Evolutionary conservation across 2,888 invertebrate genomes (phyloP).

Genomic region (Catocala nupta): DNA sequence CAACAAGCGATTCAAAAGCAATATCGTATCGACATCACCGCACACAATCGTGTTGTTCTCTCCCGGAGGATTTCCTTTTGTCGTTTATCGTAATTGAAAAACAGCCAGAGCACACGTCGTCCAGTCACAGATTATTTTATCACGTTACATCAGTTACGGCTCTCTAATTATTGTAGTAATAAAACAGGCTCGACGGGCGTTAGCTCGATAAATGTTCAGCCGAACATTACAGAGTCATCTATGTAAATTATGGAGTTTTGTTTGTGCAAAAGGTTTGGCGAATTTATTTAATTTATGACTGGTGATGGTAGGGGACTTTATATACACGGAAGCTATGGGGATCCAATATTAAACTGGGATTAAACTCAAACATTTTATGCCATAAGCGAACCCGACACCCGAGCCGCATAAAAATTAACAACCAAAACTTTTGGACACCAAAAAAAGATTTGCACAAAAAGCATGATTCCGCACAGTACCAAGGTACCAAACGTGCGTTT

Average conservation of each 20-base stretch:
- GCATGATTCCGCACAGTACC: conserved; percentile 30
- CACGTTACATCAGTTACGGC: conserved; percentile 38
- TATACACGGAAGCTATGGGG: not conserved
- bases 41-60: conserved; percentile 21
- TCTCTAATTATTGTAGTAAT: conserved; percentile 52
- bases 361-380: conserved; percentile 18
- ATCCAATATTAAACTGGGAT: conserved; percentile 13
- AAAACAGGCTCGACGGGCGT: conserved; percentile 14
- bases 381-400: conserved; percentile 34
- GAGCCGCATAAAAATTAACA: conserved; percentile 34
- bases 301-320: not conserved
- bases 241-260: too few species aligned
- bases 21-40: conserved; percentile 3
- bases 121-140: conserved; percentile 46
- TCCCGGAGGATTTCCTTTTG: conserved; percentile 31
- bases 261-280: too few species aligned
- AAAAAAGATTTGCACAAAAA: conserved; percentile 44
- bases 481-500: conserved; percentile 44
- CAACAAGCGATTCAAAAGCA: conserved; percentile 15
- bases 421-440: conserved; percentile 39
- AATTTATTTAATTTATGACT: too few species aligned
- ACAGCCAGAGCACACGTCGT: conserved; percentile 35
- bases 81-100: conserved; percentile 48
- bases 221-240: too few species aligned
- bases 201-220: not conserved